Percentiles rank a stretch among this genome's conserved stretches.
Evolutionary conservation across 2,113 vertebrate genomes (phyloP).

Genomic region (Malurus cyaneus): DNA sequence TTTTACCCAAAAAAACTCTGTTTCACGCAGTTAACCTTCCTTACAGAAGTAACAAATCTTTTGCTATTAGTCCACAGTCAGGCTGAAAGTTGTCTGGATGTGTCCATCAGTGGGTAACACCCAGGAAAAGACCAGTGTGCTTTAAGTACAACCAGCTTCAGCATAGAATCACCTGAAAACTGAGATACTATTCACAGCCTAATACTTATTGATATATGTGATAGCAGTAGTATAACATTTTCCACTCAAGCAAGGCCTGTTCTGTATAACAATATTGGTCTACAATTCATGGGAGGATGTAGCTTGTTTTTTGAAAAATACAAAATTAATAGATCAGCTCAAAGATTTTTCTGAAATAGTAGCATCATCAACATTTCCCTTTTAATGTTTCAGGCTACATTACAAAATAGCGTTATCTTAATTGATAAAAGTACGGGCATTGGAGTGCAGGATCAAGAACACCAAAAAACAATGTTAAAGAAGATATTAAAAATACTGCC

Average conservation of each 20-base stretch:
- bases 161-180: background rate
- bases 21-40: background rate
- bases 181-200: background rate
- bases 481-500: background rate
- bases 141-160: background rate
- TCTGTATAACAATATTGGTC: background rate
- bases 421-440: background rate
- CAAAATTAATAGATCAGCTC: background rate
- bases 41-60: background rate
- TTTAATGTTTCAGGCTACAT: background rate
- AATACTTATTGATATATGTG: background rate
- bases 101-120: background rate
- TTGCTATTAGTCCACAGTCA: background rate
- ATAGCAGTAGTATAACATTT: background rate
- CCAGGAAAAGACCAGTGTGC: background rate
- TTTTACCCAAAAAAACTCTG: background rate
- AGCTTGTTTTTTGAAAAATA: background rate
- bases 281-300: background rate
- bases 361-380: background rate
- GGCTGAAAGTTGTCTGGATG: background rate
- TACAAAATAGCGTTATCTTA: background rate
- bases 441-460: background rate
- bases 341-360: background rate
- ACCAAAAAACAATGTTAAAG: background rate
- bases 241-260: background rate